A percentile compares a stretch with the other conserved stretches of the same genome.
Evolutionary conservation across 2,113 vertebrate genomes (phyloP).

Genomic region (Chrysochloris asiatica): DNA sequence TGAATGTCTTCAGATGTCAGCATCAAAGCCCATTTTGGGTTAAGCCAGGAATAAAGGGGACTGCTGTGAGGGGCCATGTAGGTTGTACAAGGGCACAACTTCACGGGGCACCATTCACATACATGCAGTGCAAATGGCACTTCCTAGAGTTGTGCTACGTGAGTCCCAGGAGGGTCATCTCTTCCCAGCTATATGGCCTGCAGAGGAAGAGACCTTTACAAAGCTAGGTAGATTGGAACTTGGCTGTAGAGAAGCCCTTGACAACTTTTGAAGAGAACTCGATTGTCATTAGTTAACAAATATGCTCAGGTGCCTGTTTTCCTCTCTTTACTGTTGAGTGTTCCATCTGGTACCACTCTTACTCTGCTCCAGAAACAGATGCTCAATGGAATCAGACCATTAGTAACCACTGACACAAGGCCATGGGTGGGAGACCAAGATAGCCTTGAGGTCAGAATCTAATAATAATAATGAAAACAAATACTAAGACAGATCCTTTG

Average conservation of each 20-base stretch:
- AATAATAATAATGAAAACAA: neutral
- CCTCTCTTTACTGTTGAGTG: neutral
- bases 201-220: neutral
- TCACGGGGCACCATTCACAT: neutral
- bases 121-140: neutral
- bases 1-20: neutral
- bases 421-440: too few relatives aligned
- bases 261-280: neutral
- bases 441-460: neutral
- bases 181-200: neutral
- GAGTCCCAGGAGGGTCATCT: neutral
- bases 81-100: neutral
- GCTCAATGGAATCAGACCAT: neutral
- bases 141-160: too few relatives aligned
- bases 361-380: neutral
- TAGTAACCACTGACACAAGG: neutral
- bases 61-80: rapidly evolving
- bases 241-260: neutral
- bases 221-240: neutral
- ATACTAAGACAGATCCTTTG: neutral
- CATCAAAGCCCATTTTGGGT: neutral
- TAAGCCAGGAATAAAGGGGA: neutral
- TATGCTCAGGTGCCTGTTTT: neutral
- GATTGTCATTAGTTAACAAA: neutral
- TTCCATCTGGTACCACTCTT: neutral